Evolutionary conservation across 2,797 vertebrate species (phyloP), one percentile per base, ranked within the genome.

Genomic region (Pyrocephalus nanus): DNA sequence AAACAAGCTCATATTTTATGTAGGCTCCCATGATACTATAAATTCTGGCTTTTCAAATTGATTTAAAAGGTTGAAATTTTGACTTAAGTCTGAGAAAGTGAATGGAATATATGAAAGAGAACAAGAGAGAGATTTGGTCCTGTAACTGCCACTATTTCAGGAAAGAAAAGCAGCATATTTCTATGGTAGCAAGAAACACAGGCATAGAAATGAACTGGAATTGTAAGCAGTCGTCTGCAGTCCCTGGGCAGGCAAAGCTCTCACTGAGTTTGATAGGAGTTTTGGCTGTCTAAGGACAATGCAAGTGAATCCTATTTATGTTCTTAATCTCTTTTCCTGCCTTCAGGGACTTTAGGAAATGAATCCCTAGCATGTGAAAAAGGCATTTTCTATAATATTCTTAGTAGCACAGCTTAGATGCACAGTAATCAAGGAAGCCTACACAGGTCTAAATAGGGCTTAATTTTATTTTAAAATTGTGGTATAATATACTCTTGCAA

Each of bases 251-350:
- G 60, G 70, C 48, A 93, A 62, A 95, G 60, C 51, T 90, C 48
- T 86, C 53, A 16, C 4, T 86, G 79, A 72, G 66, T 96, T 88
- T 76, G 70, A 51, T 32, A 57, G n/a, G 79, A 88, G 71, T 96
- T 95, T 91, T 95, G 71, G 60, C 64, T 74, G 57, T 88, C 43
- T 70, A 67, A 91, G 74, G 79, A 94, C 40, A 57, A 90, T 76
- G 53, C 60, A 55, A 67, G 48, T 79, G 90, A 92, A 88, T 96
- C 94, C 90, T 95, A n/a, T 85, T 94, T 91, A 65, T 79, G n/a
- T 82, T 92, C 88, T 66, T 96, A 95, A 94, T 92, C 79, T 93
- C 55, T 81, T 90, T 93, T 93, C 48, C 27, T 88, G 88, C 90
- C 92, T 95, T 75, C 50, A 45, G 93, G 86, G 88, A 92, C 73